Percentiles rank a stretch among this genome's conserved stretches.
Evolutionary conservation across 2,113 vertebrate species (phyloP).

Genomic region (Corvus cornix): DNA sequence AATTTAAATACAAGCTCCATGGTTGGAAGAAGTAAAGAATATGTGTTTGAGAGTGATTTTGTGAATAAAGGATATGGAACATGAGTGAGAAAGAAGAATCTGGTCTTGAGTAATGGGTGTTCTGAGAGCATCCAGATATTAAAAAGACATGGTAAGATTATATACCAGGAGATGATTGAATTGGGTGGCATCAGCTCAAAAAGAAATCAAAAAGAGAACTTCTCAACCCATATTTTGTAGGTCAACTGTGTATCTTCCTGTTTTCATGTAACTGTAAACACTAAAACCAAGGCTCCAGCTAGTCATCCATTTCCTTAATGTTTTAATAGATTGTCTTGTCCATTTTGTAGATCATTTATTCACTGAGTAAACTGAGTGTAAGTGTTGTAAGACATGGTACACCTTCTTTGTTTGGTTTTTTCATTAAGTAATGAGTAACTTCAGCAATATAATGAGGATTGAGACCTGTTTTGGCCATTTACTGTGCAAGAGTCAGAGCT

Average conservation of each 20-base stretch:
- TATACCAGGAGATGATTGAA: not conserved
- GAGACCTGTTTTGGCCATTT: not conserved
- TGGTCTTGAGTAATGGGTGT: not conserved
- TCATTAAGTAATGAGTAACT: not conserved
- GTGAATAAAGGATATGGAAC: not conserved
- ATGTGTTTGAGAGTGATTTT: not conserved
- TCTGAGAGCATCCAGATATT: not conserved
- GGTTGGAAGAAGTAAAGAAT: not conserved
- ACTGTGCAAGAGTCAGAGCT: not conserved
- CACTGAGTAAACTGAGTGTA: not conserved
- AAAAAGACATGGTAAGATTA: not conserved
- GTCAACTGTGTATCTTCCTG: not conserved
- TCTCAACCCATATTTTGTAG: not conserved
- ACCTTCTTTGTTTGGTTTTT: not conserved
- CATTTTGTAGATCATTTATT: not conserved
- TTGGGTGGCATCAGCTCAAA: not conserved
- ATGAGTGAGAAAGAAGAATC: not conserved
- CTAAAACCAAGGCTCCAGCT: not conserved
- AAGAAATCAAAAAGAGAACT: not conserved
- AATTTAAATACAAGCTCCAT: not conserved
- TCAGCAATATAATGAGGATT: not conserved
- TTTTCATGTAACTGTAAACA: not conserved
- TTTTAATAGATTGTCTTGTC: not conserved
- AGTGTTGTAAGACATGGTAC: not conserved
- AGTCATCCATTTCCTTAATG: not conserved